Evolutionary conservation across 2,113 vertebrate species (phyloP).

Genomic region (Myrmecophaga tridactyla): DNA sequence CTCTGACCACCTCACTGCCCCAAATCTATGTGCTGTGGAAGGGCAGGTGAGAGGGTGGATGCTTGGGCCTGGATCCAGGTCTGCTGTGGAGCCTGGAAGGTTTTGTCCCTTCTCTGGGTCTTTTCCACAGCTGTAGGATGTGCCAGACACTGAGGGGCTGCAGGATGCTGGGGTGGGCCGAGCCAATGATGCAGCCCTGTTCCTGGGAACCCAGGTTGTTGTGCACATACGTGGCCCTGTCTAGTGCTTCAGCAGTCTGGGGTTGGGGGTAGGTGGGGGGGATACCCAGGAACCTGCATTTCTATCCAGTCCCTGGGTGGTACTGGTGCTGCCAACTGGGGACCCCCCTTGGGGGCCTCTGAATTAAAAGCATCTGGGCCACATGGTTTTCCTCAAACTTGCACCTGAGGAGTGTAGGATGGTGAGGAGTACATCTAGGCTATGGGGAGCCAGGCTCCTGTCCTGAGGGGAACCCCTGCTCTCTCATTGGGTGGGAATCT

Average conservation of each 20-base stretch:
- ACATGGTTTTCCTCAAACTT: accelerated
- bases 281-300: neutral
- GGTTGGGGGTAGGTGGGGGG: neutral
- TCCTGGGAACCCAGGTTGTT: accelerated
- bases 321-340: too few relatives aligned
- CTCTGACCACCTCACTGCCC: too few relatives aligned
- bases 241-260: accelerated
- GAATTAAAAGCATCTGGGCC: too few relatives aligned
- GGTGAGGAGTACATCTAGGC: neutral
- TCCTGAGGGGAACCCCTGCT: too few relatives aligned
- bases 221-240: accelerated
- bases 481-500: too few relatives aligned
- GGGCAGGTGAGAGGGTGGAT: neutral
- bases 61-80: neutral
- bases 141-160: accelerated
- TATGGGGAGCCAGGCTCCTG: neutral
- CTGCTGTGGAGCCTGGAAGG: neutral
- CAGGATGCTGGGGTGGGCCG: accelerated
- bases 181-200: accelerated
- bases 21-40: too few relatives aligned
- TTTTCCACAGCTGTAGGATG: neutral
- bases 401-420: accelerated
- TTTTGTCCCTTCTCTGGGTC: neutral
- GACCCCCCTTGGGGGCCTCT: too few relatives aligned
- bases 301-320: neutral